phyloP scores from a whole-genome alignment of 2,113 vertebrate genomes.

The Hippolais icterina region DNA sequence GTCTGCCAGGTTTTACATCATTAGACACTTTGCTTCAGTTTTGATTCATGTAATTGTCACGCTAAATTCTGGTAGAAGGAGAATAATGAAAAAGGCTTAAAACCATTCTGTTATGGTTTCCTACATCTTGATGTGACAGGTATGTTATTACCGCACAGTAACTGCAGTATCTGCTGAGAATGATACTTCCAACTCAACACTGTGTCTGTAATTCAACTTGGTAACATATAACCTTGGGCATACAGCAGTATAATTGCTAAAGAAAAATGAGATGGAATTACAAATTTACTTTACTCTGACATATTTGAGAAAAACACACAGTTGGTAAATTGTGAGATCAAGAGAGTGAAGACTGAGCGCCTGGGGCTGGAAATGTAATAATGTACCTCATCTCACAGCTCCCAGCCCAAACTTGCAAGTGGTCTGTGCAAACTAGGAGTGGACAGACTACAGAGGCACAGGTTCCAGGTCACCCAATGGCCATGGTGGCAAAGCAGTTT shows the following conservation, averaged over 20 bases:
- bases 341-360: not conserved
- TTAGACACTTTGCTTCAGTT: not conserved
- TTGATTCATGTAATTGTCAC: not conserved
- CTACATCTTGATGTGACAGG: not conserved
- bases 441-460: not conserved
- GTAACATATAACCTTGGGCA: not conserved
- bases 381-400: accelerated
- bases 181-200: not conserved
- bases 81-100: not conserved
- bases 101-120: not conserved
- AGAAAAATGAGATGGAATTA: not conserved
- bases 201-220: not conserved
- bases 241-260: not conserved
- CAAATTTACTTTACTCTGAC: not conserved
- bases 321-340: not conserved
- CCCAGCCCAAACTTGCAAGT: not conserved
- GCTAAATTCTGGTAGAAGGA: not conserved
- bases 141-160: not conserved
- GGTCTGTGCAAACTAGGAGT: not conserved
- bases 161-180: not conserved
- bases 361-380: not conserved
- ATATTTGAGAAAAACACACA: not conserved
- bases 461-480: not conserved
- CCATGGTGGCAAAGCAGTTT: not conserved
- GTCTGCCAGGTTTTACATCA: not conserved